Conservation (phyloP, 2,888 invertebrate genomes). For the Tenodera sinensis region DNA sequence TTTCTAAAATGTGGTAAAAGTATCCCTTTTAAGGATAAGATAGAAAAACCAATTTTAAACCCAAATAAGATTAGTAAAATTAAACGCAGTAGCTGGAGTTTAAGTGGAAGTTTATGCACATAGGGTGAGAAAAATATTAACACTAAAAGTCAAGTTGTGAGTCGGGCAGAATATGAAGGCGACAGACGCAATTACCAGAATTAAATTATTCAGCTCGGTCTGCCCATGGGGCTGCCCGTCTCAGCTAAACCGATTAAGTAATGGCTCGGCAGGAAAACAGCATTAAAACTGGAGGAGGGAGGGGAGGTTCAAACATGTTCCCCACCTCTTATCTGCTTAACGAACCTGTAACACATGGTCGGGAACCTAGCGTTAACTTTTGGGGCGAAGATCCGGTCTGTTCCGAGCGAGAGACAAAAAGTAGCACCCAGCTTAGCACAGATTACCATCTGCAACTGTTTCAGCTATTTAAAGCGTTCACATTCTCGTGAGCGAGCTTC, state of each 20-base stretch:
- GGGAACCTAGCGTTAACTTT: background rate
- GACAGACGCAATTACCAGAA: background rate
- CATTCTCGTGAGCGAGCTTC: background rate
- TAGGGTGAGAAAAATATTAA: background rate
- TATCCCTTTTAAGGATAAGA: background rate
- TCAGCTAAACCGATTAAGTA: background rate
- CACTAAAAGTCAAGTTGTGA: background rate
- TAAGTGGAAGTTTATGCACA: background rate
- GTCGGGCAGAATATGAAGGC: too few relatives aligned
- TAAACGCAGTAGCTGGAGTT: background rate
- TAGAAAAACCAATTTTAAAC: background rate
- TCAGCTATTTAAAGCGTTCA: background rate
- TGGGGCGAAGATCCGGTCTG: background rate
- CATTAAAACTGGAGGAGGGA: background rate
- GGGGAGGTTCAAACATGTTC: background rate
- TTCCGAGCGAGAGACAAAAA: background rate
- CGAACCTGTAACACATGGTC: background rate
- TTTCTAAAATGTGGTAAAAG: too few relatives aligned
- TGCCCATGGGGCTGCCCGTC: background rate
- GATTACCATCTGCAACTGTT: background rate
- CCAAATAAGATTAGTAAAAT: background rate
- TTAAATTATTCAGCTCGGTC: background rate
- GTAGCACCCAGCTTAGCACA: background rate
- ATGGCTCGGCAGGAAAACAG: background rate
- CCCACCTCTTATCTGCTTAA: background rate